These are phyloP conservation scores for Microcebus ravelobensis DNA, from an alignment of 2,113 vertebrate genomes.

Conservation along the genomic window DNA sequence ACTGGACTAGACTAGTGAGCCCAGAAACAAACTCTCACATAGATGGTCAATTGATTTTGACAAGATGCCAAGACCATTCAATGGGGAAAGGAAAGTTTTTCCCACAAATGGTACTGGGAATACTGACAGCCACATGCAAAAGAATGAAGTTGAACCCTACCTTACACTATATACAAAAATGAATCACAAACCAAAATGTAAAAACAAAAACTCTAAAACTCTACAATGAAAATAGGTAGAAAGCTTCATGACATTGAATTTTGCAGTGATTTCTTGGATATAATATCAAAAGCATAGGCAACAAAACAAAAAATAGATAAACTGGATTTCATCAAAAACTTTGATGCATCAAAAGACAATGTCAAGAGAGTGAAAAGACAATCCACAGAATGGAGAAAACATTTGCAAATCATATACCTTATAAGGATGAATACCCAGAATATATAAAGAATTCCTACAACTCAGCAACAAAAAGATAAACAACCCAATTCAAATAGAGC, in stretches of 20 bases:
- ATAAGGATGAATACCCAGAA: neutral
- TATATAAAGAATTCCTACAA: neutral
- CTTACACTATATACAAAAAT: neutral
- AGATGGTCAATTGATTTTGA: neutral
- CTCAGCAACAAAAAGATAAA: neutral
- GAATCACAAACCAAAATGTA: neutral
- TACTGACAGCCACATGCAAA: neutral
- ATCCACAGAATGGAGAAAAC: neutral
- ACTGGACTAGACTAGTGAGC: neutral
- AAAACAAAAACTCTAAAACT: neutral
- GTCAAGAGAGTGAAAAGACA: neutral
- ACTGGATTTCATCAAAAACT: neutral
- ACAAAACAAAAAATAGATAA: neutral
- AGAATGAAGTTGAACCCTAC: neutral
- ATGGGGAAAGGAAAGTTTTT: neutral
- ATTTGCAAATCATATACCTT: neutral
- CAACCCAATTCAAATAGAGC: neutral
- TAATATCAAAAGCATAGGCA: neutral
- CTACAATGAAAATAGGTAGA: neutral
- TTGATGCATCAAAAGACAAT: neutral
- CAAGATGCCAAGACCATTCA: neutral
- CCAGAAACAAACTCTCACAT: neutral
- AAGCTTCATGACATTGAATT: neutral
- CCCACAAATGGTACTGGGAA: neutral
- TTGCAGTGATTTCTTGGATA: neutral